Base-by-base conservation (phyloP, 2,888 invertebrate genomes). In the Papilio elwesi region DNA sequence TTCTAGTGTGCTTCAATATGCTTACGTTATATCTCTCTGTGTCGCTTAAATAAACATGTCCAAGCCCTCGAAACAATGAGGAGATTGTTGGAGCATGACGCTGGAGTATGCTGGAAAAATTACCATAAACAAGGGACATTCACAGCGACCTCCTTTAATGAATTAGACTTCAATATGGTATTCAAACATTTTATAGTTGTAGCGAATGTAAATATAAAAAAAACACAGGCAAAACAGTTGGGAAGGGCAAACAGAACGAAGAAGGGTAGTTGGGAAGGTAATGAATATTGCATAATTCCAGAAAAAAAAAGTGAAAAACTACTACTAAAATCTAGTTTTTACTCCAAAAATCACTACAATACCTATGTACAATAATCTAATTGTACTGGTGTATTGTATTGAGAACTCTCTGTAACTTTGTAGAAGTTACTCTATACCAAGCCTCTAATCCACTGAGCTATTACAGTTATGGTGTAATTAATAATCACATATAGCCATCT, bases 1-100 rank as follows among this genome's bases (percentile, higher is more conserved):
- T 64, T 64, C 43, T 64, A 64, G 68, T 55, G 16, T 49, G 43
- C 68, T 68, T 72, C 55, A 72, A 62, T 68, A 64, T 55, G 64
- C 38, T 68, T 64, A 64, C 65, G 38, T 67, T 62, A 53, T 51
- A 26, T 47, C 13, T 48, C 26, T 9, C 26, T 15, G 26, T 62
- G 15, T 43, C 62, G 52, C 52, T 16, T 36, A 52, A 66, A 55
- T 66, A 71, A 71, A 66, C 59, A 59, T 36, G 7, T 49, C 11
- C 48, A 49, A 38, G 55, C 7, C 13, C 53, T 26, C 6, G 36
- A 7, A 53, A 59, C 57, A 59, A 68, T 11, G 10, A 8, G 0
- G 15, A 26, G 11, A 12, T 26, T 8, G 38, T 15, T 43, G 38
- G 9, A 63, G 53, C 7, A 57, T 57, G 26, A 59, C 59, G 38